A percentile compares a stretch with the other conserved stretches of the same genome.
Evolutionary conservation across 2,113 vertebrate genomes (phyloP).

Genomic region (Prionailurus bengalensis): DNA sequence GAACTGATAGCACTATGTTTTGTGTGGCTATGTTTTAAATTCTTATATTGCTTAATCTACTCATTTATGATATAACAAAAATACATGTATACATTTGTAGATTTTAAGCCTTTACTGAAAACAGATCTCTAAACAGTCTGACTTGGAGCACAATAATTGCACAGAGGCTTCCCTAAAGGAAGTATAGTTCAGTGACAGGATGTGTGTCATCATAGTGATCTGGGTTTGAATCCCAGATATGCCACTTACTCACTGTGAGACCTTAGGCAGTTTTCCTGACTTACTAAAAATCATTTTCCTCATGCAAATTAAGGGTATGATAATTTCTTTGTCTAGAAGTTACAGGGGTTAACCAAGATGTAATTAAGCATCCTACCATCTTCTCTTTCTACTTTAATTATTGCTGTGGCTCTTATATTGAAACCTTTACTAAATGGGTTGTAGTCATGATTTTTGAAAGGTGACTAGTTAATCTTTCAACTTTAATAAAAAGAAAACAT

Average conservation of each 20-base stretch:
- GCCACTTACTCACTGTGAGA: not conserved
- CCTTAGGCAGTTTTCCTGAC: not conserved
- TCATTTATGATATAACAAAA: not conserved
- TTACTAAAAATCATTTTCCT: not conserved
- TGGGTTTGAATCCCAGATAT: not conserved
- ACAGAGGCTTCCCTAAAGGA: not conserved
- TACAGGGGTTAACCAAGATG: not conserved
- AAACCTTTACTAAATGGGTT: not conserved
- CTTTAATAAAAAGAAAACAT: slow-evolving; percentile 25
- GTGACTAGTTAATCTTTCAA: not conserved
- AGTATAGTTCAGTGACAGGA: not conserved
- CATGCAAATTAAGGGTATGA: not conserved
- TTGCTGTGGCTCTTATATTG: not conserved
- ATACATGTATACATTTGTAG: not conserved
- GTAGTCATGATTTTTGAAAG: not conserved
- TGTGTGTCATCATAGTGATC: not conserved
- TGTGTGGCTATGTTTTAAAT: not conserved
- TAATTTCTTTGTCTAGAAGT: not conserved
- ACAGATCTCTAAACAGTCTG: not conserved
- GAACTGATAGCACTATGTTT: not conserved
- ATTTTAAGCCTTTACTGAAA: not conserved
- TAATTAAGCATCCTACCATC: not conserved
- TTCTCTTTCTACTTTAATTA: not conserved
- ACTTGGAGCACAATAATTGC: not conserved
- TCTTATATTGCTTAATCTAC: not conserved